Conservation (phyloP, 2,888 invertebrate genomes). For the Thereva nobilitata region DNA sequence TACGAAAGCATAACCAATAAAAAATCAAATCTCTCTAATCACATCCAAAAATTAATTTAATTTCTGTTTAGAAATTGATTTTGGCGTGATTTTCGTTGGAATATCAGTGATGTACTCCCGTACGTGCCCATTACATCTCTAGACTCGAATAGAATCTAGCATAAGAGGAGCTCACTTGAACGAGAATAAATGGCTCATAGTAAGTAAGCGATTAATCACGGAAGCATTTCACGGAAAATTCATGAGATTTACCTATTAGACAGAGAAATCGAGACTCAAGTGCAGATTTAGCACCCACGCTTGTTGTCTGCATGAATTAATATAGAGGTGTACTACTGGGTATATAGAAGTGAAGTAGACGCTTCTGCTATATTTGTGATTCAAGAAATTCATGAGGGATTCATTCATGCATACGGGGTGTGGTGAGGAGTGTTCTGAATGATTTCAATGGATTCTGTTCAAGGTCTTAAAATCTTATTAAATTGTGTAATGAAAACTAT, state of each 20-base stretch:
- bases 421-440: too few relatives aligned
- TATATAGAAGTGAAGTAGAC: too few relatives aligned
- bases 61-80: slow-evolving; percentile 36
- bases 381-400: too few relatives aligned
- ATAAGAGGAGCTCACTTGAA: slow-evolving; percentile 34
- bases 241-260: slow-evolving; percentile 31
- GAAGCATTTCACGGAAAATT: slow-evolving; percentile 39
- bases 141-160: too few relatives aligned
- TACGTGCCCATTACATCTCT: slow-evolving; percentile 18
- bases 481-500: slow-evolving; percentile 6
- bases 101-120: neutral
- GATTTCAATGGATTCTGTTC: too few relatives aligned
- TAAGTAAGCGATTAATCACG: slow-evolving; percentile 40
- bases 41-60: slow-evolving; percentile 32
- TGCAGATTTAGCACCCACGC: too few relatives aligned
- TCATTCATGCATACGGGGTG: too few relatives aligned
- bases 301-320: too few relatives aligned
- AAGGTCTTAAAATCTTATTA: slow-evolving; percentile 8
- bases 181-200: slow-evolving; percentile 38
- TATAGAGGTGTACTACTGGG: too few relatives aligned
- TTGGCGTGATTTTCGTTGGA: slow-evolving; percentile 19
- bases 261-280: too few relatives aligned
- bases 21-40: slow-evolving; percentile 30
- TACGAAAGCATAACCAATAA: slow-evolving; percentile 8
- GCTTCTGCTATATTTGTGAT: too few relatives aligned